Evolutionary conservation across 2,113 vertebrate species (phyloP), one percentile per base, ranked within the genome.

Genomic region (Caranx melampygus): DNA sequence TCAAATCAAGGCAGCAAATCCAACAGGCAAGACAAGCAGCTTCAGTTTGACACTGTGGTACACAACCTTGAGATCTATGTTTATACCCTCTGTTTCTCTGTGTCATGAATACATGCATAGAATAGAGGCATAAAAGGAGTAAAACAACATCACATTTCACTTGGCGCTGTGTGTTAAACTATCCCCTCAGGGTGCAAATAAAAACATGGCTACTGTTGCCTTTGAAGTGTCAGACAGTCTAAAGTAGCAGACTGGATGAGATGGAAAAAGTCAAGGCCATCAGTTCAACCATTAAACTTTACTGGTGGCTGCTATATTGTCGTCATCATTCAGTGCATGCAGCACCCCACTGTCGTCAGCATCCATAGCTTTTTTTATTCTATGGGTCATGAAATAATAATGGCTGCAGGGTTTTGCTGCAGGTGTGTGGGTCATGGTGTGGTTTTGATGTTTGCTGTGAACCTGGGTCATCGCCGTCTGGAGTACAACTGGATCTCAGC

Each of bases 201-300:
- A 44, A 34, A 45, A 45, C n/a, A 31, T 57, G 35, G 11, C 21
- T 33, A 4, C 26, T n/a, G 21, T 21, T 55, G 4, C 3, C 52
- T 31, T 4, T 42, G 60, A 31, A 21, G 62, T 26, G 37, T 45
- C 42, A 26, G 21, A 20, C 37, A 70, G 52, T 70, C n/a, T 57
- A 37, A 60, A 9, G n/a, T 18, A 44, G 42, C 18, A 10, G 16
- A 9, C 12, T n/a, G 37, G 3, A 37, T 6, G 8, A 47, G 57
- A 44, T 37, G 44, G 44, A 72, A 72, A 72, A 61, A 72, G 57
- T 64, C 62, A 64, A 64, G 45, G 11, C 37, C 26, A 35, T 34
- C 11, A 21, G n/a, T 57, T 70, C n/a, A 60, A 59, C 26, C 34
- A 40, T 69, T 40, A 44, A 26, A 63, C 37, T 55, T 52, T n/a